Percentiles rank a stretch among this genome's conserved stretches.
These are phyloP conservation scores for Agriopis aurantiaria DNA, from an alignment of 2,888 invertebrate genomes.

Conservation along the genomic window DNA sequence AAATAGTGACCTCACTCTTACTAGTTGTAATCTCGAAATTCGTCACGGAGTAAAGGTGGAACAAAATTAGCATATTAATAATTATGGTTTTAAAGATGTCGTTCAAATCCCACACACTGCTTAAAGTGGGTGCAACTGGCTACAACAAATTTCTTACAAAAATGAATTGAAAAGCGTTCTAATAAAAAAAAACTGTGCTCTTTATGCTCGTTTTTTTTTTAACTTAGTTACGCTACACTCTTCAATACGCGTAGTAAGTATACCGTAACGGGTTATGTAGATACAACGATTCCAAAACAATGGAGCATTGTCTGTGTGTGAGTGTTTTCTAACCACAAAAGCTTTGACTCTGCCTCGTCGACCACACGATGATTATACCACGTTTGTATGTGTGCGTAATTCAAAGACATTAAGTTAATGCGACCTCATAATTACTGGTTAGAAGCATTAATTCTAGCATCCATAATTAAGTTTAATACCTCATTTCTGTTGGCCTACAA, in stretches of 20 bases:
- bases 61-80: no score
- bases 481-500: slow-evolving; percentile 82
- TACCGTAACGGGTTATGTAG: neutral
- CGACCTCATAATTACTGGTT: slow-evolving; percentile 85
- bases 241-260: neutral
- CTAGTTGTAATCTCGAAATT: no score
- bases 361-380: slow-evolving; percentile 28
- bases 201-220: no score
- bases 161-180: no score
- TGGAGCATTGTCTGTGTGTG: neutral
- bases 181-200: no score
- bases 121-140: no score
- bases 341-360: slow-evolving; percentile 18
- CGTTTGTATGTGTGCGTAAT: slow-evolving; percentile 59
- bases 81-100: no score
- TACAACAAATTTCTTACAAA: no score
- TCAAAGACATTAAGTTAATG: slow-evolving; percentile 85
- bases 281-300: neutral
- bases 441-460: slow-evolving; percentile 84
- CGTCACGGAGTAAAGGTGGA: no score
- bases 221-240: neutral
- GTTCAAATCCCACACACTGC: no score
- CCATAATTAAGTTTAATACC: slow-evolving; percentile 85
- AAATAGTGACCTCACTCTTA: no score
- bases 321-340: neutral